phyloP scores from a whole-genome alignment of 2,797 vertebrate genomes.

The Morus bassanus region DNA sequence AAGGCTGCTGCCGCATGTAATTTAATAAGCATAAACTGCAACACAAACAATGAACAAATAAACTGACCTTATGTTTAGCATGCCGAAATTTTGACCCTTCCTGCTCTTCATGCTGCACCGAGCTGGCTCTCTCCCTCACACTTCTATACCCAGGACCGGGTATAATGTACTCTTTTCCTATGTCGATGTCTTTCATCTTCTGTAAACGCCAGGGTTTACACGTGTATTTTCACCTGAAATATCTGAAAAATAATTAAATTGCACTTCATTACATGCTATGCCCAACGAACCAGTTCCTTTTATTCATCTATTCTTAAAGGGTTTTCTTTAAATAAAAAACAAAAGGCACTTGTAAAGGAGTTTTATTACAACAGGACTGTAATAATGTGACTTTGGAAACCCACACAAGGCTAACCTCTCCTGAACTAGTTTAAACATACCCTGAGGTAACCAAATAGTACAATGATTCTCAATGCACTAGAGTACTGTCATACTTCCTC shows the following conservation, averaged over 20 bases:
- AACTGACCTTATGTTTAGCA: conserved; percentile 77
- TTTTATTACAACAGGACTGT: neutral
- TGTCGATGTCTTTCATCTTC: conserved; percentile 92
- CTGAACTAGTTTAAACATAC: conserved; percentile 41
- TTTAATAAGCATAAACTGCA: neutral
- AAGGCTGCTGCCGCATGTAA: neutral
- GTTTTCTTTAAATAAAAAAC: neutral
- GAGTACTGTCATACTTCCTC: neutral
- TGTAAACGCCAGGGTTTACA: conserved; percentile 69
- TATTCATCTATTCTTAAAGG: neutral
- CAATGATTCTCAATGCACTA: neutral
- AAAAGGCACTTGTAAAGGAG: neutral
- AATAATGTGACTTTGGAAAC: neutral
- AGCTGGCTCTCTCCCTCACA: conserved; percentile 74
- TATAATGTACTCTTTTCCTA: conserved; percentile 86
- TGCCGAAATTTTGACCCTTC: conserved; percentile 75
- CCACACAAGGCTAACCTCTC: neutral
- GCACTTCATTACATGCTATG: neutral
- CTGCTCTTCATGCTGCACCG: conserved; percentile 68
- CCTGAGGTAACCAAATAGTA: neutral
- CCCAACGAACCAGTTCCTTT: neutral
- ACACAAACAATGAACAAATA: neutral
- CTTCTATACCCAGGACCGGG: conserved; percentile 83
- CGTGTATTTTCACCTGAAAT: conserved; percentile 40
- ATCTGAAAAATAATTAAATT: conserved; percentile 40